Evolutionary conservation across 2,797 vertebrate species (phyloP).

Genomic region (Cuniculus paca): DNA sequence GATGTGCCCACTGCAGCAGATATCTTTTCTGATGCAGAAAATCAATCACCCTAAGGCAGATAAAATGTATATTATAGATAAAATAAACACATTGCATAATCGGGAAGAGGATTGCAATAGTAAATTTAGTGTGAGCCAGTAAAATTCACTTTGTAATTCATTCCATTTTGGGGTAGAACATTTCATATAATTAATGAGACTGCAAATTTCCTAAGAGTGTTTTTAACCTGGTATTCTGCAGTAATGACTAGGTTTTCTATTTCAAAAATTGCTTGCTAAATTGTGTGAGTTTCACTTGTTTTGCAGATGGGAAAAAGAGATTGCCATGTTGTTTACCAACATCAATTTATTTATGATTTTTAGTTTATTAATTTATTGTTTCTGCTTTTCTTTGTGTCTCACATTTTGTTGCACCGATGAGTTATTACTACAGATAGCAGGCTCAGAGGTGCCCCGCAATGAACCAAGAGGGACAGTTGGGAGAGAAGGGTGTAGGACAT

Average conservation of each 20-base stretch:
- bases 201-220: not conserved
- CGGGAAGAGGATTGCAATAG: not conserved
- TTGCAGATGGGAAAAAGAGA: not conserved
- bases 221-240: not conserved
- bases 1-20: accelerated
- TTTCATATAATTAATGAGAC: not conserved
- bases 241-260: not conserved
- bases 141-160: not conserved
- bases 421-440: not conserved
- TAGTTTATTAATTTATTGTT: not conserved
- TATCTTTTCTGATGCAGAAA: not conserved
- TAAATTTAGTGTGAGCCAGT: not conserved
- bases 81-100: too few species aligned
- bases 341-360: not conserved
- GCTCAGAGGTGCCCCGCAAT: not conserved
- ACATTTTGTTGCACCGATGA: not conserved
- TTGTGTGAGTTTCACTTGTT: accelerated
- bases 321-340: not conserved
- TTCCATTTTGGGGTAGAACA: not conserved
- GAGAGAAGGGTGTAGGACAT: accelerated
- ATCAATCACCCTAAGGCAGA: not conserved
- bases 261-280: not conserved
- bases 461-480: accelerated
- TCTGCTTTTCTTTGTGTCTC: not conserved
- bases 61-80: accelerated